Evolutionary conservation across 2,797 vertebrate species (phyloP), one percentile per base, ranked within the genome.

Genomic region (Pangasius larnaudii): DNA sequence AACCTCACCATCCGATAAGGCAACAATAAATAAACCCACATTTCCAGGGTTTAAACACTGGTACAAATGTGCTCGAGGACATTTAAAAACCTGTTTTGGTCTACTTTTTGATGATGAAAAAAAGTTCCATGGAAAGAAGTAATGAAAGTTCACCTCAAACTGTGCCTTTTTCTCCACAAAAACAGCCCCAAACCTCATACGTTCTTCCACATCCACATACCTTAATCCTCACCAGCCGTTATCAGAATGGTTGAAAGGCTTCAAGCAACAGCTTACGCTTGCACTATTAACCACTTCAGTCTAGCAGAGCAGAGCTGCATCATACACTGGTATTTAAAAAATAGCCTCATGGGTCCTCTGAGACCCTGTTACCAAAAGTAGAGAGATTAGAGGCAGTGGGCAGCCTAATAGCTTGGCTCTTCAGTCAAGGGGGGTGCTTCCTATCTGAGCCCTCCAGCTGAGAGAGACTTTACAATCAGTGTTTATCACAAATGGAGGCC

Each of bases 201-300:
- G 92, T 94, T 94, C 91, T 87, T 92, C 90, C 88, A 90, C 92
- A 71, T 78, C 87, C 90, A 88, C 94, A 93, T 90, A 88, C 92
- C 89, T 89, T 95, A 95, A 95, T 95, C 94, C 93, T 89, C 89
- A 75, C 85, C 91, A 74, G 91, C 91, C 91, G 92, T 91, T 92
- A 94, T 95, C 94, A 89, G 90, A 91, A 90, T 90, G 90, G 94
- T 92, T 93, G 92, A 95, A 94, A 94, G 67, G 91, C 93, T 93
- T 93, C 91, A 92, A 93, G 92, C 67, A 14, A 92, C 75, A 75
- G 93, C 94, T 96, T 96, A 95, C 92, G 92, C 91, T 88, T 90
- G 87, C 92, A 95, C 95, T 95, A 95, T 95, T 94, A 95, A 94
- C 91, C 91, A 90, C 89, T 91, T 91, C 92, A 90, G 94, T 93